Evolutionary conservation across 2,113 vertebrate species (phyloP).

Genomic region (Misgurnus mizolepis): DNA sequence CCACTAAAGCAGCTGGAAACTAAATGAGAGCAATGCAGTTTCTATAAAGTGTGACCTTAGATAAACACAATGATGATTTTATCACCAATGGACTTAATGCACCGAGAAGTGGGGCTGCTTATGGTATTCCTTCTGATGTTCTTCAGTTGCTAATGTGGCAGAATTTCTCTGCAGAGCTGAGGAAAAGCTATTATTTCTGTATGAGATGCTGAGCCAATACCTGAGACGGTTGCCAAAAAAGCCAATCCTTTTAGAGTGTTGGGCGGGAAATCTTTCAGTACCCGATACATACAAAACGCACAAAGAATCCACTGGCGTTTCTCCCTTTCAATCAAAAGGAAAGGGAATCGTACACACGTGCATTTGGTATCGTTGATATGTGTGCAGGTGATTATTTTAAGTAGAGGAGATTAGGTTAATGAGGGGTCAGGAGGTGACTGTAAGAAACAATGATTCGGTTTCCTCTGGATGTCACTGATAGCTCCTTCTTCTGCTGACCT

Average conservation of each 20-base stretch:
- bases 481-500: conserved; percentile 67
- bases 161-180: conserved; percentile 33
- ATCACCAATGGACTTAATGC: conserved; percentile 4
- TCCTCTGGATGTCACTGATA: conserved; percentile 73
- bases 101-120: background rate
- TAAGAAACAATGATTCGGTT: conserved; percentile 67
- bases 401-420: conserved; percentile 68
- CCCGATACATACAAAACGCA: conserved; percentile 8
- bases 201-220: conserved; percentile 19
- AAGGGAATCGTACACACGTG: conserved; percentile 29
- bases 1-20: background rate
- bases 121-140: background rate
- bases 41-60: conserved; percentile 21
- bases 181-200: conserved; percentile 31
- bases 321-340: conserved; percentile 6
- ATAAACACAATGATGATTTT: conserved; percentile 44
- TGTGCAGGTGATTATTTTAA: conserved; percentile 63
- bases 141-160: conserved; percentile 21
- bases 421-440: conserved; percentile 74
- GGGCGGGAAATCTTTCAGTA: conserved; percentile 35
- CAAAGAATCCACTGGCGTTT: conserved; percentile 9
- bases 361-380: conserved; percentile 55
- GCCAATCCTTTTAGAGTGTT: conserved; percentile 46
- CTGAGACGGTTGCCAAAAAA: conserved; percentile 12
- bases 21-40: conserved; percentile 33